Base-by-base conservation (phyloP, 2,888 invertebrate genomes). In the Sabellastarte sp. region DNA sequence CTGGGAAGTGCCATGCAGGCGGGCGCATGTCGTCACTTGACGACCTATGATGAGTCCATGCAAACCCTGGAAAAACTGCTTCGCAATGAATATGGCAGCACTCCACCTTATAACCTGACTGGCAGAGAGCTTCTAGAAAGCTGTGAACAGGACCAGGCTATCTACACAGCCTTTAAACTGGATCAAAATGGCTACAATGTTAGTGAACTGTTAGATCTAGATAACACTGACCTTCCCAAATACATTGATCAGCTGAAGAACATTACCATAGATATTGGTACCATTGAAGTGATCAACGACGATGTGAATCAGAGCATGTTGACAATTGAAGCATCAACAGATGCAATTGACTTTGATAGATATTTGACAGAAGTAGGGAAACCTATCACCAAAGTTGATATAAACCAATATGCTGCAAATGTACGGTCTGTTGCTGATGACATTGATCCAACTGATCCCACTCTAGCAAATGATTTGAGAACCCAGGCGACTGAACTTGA, bases 1-100 rank as follows among this genome's bases (percentile, higher is more conserved):
- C 61, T 77, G 63, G 80, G 80, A 3, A 77, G 80, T 2, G 56
- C 76, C 2, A 31, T 69, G 2, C 77, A 80, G 65, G 76, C 77
- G 1, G 74, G 77, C 65, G 66, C 69, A 28, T 65, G 66, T 51
- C 51, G 64, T 20, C 58, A 66, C 52, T 4, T 64, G 24, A 32
- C 56, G 2, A 10, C 56, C 28, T 57, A 30, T 50, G 51, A 64
- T 26, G 50, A 66, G 1, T n/a, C 20, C 5, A 26, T 26, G 20
- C 53, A 53, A 26, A 5, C 10, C 4, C 28, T 53, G 53, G 53
- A 53, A 26, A 41, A 41, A 41, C 10, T 41, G 10, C 10, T 10
- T 15, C 41, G 41, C 20, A 20, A 20, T 41, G 10, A 41, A 41
- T 10, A 41, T 20, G 41, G 10, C 41, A 41, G 10, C 10, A 41